Evolutionary conservation across 92 coral and sea anemone species (phyloP), one percentile per base, ranked within the genome.

Genomic region (Nematostella vectensis): DNA sequence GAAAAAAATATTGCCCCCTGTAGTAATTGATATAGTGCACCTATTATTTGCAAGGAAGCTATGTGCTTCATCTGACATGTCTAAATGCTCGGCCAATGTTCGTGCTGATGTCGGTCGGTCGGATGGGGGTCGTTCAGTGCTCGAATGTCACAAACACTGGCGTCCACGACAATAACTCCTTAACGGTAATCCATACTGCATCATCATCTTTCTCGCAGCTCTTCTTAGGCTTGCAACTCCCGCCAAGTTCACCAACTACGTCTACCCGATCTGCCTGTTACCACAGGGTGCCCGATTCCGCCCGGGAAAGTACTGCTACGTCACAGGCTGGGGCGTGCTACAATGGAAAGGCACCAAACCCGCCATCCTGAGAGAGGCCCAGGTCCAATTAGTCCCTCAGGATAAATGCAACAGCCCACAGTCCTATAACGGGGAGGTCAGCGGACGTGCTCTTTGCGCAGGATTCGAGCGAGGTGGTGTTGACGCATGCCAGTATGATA

Each of bases 401-500:
- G 81, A 82, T 26, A 67, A 61, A n/a, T 84, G 94, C 63, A 84
- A 84, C 57, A 37, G 53, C 20, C 62, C 55, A 3, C 40, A 61
- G 42, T 79, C 94, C 6, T 79, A 69, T 56, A 65, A 72, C 21
- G 94, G 87, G 21, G 55, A 61, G 40, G 61, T 85, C 61, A 66
- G 62, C 33, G 56, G 63, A 16, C 65, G 88, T 17, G 83, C 94
- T 2, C 74, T 85, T 11, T 85, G 94, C 51, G 94, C 94, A 13
- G 94, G 94, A 28, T 85, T 85, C 40, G 94, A 85, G 55, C 53
- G 75, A 56, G 94, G 94, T 11, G 94, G 94, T 19, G 94, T 85
- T 38, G 94, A 85, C 70, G 77, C 94, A 38, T 85, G 94, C 62
- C 94, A 85, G 59, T 70, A 60, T 40, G 94, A 85, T 62, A 85